Percentiles rank a stretch among this genome's conserved stretches.
These are phyloP conservation scores for Hyles euphorbiae DNA, from an alignment of 1,140 invertebrate species.

Conservation along the genomic window DNA sequence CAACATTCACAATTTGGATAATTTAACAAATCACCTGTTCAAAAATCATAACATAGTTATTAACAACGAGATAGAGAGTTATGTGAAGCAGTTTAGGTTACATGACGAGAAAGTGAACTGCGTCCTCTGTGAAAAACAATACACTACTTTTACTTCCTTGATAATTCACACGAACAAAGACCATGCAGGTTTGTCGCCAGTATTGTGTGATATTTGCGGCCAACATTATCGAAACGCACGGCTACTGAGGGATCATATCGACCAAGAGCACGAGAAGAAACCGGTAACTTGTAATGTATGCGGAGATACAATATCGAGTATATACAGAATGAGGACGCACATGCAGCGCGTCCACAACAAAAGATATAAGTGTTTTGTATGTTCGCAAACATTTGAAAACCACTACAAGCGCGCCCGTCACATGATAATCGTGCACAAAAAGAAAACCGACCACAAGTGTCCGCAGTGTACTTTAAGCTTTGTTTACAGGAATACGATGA, in stretches of 20 bases:
- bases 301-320: slow-evolving; percentile 18
- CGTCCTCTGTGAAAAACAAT: slow-evolving; percentile 21
- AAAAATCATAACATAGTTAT: slow-evolving; percentile 24
- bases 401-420: slow-evolving; percentile 21
- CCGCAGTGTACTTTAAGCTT: slow-evolving; percentile 15
- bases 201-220: slow-evolving; percentile 32
- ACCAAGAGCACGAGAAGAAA: slow-evolving; percentile 24
- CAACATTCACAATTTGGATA: slow-evolving; percentile 23
- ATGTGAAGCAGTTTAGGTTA: slow-evolving; percentile 22
- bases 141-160: slow-evolving; percentile 25
- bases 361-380: slow-evolving; percentile 33
- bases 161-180: slow-evolving; percentile 29
- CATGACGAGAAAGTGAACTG: slow-evolving; percentile 23
- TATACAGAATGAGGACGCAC: slow-evolving; percentile 29
- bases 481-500: slow-evolving; percentile 16
- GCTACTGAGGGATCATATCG: slow-evolving; percentile 27
- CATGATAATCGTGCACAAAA: slow-evolving; percentile 18
- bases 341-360: slow-evolving; percentile 37
- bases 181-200: slow-evolving; percentile 22
- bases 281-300: slow-evolving; percentile 26
- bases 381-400: slow-evolving; percentile 26
- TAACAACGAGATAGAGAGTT: slow-evolving; percentile 22
- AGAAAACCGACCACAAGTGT: slow-evolving; percentile 15
- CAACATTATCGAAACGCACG: slow-evolving; percentile 26
- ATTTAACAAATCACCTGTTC: slow-evolving; percentile 32